These are phyloP conservation scores for Tyria jacobaeae DNA, from an alignment of 2,888 invertebrate genomes.

Conservation along the genomic window DNA sequence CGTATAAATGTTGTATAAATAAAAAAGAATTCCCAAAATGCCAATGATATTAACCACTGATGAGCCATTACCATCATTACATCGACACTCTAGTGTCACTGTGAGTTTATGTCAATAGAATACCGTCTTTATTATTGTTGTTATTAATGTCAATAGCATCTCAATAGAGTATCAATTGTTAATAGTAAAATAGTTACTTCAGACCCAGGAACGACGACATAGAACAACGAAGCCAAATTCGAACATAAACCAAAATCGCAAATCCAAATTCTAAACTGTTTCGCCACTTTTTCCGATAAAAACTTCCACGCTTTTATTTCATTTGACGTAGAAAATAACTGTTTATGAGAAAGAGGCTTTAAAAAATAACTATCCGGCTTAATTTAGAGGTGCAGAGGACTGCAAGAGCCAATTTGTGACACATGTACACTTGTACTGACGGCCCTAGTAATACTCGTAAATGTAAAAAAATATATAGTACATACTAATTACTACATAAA, in stretches of 20 bases:
- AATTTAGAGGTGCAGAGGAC: constrained; percentile 44
- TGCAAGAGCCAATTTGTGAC: constrained; percentile 49
- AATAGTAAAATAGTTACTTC: no score
- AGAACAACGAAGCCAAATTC: constrained; percentile 27
- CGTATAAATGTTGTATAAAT: no score
- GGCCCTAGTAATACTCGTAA: background rate
- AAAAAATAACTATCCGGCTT: constrained; percentile 47
- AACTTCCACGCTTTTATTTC: constrained; percentile 31
- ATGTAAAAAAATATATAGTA: background rate
- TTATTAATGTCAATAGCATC: no score
- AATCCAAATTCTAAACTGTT: constrained; percentile 23
- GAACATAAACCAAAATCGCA: constrained; percentile 24
- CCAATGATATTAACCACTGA: no score
- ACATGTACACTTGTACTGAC: constrained; percentile 5
- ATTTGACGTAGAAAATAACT: constrained; percentile 40
- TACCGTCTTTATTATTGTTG: no score
- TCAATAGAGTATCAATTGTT: no score
- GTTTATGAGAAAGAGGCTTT: constrained; percentile 43
- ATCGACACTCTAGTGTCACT: no score
- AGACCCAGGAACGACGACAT: constrained; percentile 23
- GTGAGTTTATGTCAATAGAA: no score
- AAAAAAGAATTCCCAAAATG: no score
- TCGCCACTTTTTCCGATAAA: constrained; percentile 31
- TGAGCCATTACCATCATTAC: no score
- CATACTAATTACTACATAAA: no score